Evolutionary conservation across 30 jellyfish, hydroid and myxozoan genomes (phyloP), one percentile per base, ranked within the genome.

Genomic region (Rhopilema esculentum): DNA sequence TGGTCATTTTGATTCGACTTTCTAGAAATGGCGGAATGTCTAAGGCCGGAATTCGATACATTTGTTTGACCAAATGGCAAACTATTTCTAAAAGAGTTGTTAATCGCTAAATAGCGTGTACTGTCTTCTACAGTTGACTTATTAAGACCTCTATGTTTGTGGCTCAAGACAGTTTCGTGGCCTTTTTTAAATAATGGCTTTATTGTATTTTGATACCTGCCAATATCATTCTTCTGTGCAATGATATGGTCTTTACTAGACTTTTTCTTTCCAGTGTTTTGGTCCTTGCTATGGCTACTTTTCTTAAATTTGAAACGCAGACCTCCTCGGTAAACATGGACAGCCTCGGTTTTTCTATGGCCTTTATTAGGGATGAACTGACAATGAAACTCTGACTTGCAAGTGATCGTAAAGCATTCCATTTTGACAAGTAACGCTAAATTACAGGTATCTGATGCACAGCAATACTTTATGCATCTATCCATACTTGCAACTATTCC

Each of bases 381-480:
- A 72, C 97, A 90, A 49, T 65, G 84, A 27, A 81, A 66, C 8
- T 65, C 78, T 1, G 89, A 80, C 66, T 90, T 75, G 67, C 97
- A 90, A 4, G 88, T 82, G 61, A 90, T 82, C 49, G 97, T 61
- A 49, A 78, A 90, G 91, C 97, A 90, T 25, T 81, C 86, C 32
- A 65, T 79, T 51, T 67, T 70, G 7, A 79, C 73, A 48, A 90
- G 85, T 73, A 79, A 52, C 30, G 97, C 97, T 63, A 90, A 53
- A 57, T 90, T 74, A 53, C 97, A 90, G 48, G 88, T 30, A 30
- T 76, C 74, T 0, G 91, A 66, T 31, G 77, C 93, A 32, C 97
- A 90, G 84, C 97, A 90, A 49, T 69, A 90, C 53, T 90, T 90
- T 72, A 90, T 69, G 79, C 97, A 90, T 75, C 85, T 75, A 48